Evolutionary conservation across 2,888 invertebrate genomes (phyloP), one percentile per base, ranked within the genome.

Genomic region (Fabriciana adippe): DNA sequence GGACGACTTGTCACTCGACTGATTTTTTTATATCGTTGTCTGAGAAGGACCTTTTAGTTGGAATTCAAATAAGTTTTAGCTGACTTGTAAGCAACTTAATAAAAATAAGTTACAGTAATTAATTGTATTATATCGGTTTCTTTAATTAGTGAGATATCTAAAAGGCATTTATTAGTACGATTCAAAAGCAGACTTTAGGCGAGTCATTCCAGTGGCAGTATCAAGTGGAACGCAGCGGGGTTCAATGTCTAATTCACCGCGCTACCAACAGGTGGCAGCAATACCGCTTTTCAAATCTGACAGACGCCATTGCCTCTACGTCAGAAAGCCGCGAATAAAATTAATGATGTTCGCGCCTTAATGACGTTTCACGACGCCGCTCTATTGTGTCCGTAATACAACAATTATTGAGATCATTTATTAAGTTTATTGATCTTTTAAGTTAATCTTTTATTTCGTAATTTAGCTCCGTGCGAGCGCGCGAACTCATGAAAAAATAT

Each of bases 361-460:
- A 92, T 92, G 92, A 90, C 90, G 91, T 87, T 87, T 88, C 89
- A 89, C 92, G 90, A 90, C 86, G 92, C 92, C 91, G 90, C 89
- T 88, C 92, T 90, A 92, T 92, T 92, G 92, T 92, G 87, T 85
- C 88, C 88, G 91, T 92, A 92, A 92, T 92, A 90, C 90, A 92
- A 92, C 92, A 92, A 92, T 92, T 92, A 92, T 92, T 92, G 89
- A 92, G 92, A 92, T 92, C 92, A 92, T 92, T 92, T 92, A 92
- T 92, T 92, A 92, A 92, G 92, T 92, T 92, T 92, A 92, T 92
- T 92, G 92, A 92, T 92, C 92, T 92, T 92, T 92, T 92, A 92
- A 91, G 86, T 92, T 92, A 92, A 92, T 92, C 92, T 92, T 92
- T 92, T 92, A 92, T 92, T 92, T 92, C 89, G 92, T 92, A 92